A percentile compares a stretch with the other conserved stretches of the same genome.
These are phyloP conservation scores for Cantharis lateralis DNA, from an alignment of 2,888 invertebrate genomes.

Conservation along the genomic window DNA sequence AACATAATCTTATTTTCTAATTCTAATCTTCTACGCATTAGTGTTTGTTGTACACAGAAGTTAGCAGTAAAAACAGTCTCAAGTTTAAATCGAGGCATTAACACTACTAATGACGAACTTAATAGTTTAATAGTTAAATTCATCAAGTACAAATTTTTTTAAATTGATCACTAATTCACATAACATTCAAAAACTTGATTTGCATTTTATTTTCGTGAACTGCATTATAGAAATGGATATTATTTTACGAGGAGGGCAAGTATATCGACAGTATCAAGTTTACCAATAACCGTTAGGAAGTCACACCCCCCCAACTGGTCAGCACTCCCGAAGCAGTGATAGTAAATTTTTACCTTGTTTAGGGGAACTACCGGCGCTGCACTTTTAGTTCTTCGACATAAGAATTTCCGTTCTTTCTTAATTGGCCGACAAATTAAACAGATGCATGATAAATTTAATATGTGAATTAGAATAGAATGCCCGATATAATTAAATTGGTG, in stretches of 20 bases:
- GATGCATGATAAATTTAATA: background rate
- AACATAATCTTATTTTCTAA: background rate
- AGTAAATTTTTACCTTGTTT: too few species aligned
- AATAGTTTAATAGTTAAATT: background rate
- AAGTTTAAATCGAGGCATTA: background rate
- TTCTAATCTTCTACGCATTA: background rate
- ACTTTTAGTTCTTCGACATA: too few species aligned
- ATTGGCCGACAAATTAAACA: background rate
- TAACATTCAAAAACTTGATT: background rate
- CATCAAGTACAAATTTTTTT: background rate
- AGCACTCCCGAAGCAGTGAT: too few species aligned
- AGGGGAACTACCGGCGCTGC: too few species aligned
- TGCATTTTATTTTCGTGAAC: background rate
- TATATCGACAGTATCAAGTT: too few species aligned
- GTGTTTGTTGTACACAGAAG: background rate
- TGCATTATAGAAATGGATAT: background rate
- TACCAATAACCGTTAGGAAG: too few species aligned
- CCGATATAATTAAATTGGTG: background rate
- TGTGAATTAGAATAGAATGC: background rate
- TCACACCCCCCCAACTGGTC: too few species aligned
- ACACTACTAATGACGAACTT: background rate
- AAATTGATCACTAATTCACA: background rate
- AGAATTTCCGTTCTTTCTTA: too few species aligned
- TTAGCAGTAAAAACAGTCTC: background rate
- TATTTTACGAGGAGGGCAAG: too few species aligned